phyloP scores from a whole-genome alignment of 2,888 invertebrate species.

The Thymelicus lineola region DNA sequence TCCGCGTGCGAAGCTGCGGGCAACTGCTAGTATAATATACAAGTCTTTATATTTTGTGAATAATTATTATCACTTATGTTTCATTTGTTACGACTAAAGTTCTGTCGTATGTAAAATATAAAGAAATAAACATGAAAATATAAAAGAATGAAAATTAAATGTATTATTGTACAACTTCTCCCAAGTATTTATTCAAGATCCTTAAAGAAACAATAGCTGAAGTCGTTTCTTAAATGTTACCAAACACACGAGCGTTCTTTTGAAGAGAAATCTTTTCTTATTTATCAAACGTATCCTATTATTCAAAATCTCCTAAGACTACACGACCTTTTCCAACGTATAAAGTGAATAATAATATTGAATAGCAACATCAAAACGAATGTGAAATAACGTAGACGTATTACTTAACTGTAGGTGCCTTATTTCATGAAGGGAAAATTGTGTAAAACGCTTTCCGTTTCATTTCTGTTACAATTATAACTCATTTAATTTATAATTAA shows the following conservation, averaged over 20 bases:
- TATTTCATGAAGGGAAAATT: conserved; percentile 43
- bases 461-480: background rate
- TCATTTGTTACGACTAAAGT: no score
- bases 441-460: conserved; percentile 19
- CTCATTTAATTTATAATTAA: no score
- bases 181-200: conserved; percentile 1
- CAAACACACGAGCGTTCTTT: background rate
- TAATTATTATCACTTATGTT: no score
- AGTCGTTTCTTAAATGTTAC: conserved; percentile 1
- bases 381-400: conserved; percentile 39
- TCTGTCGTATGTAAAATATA: no score
- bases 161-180: background rate
- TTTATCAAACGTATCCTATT: conserved; percentile 25
- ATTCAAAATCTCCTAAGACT: conserved; percentile 39
- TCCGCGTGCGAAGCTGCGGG: no score
- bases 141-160: background rate
- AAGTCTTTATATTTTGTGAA: no score
- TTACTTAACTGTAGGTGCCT: conserved; percentile 39
- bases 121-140: background rate
- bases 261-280: conserved; percentile 9
- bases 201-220: background rate
- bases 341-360: conserved; percentile 45
- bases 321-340: conserved; percentile 41
- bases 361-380: conserved; percentile 42
- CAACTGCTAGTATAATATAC: no score